Evolutionary conservation across 2,797 vertebrate species (phyloP), one percentile per base, ranked within the genome.

Genomic region (Propithecus perrieri): DNA sequence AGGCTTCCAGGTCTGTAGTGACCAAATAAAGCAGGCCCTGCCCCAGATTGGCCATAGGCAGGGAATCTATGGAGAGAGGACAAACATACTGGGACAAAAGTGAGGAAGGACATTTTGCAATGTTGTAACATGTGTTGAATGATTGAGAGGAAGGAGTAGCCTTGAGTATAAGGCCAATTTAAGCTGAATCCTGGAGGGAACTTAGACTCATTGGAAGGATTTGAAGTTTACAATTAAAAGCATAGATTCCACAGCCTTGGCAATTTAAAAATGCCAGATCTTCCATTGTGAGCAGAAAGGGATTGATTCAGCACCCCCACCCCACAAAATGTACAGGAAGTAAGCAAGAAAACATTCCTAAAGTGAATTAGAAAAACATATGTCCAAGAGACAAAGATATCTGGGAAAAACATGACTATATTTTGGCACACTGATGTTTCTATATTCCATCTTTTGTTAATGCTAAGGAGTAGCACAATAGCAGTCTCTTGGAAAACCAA

Each of bases 191-290:
- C 67, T 63, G 55, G 14, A 50, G 65, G 63, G 38, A 85, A 55
- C 2, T 57, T 67, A 38, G 24, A 1, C n/a, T 78, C n/a, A 18
- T 4, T 88, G 38, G 72, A 76, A 85, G 13, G 4, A 91, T 50
- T 55, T 24, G 18, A 87, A 61, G 6, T 80, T 91, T 93, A 22
- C 90, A 59, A 79, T 95, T 89, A 55, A 96, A 94, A 94, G 17
- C 55, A 48, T 65, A 30, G 83, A 59, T 91, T 92, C 33, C 4
- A 14, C 48, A 93, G 28, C 46, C 38, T 76, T 38, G 46, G 67
- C 15, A 71, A 67, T 38, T 85, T 78, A 38, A 85, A 89, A 97
- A 63, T 80, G 61, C 48, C 88, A 92, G 28, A 48, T 95, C 55
- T 61, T 94, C 48, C 33, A 61, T 17, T 38, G 78, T 78, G 46